Percentiles rank a stretch among this genome's conserved stretches.
These are phyloP conservation scores for Mustela erminea DNA, from an alignment of 2,797 vertebrate species.

Conservation along the genomic window DNA sequence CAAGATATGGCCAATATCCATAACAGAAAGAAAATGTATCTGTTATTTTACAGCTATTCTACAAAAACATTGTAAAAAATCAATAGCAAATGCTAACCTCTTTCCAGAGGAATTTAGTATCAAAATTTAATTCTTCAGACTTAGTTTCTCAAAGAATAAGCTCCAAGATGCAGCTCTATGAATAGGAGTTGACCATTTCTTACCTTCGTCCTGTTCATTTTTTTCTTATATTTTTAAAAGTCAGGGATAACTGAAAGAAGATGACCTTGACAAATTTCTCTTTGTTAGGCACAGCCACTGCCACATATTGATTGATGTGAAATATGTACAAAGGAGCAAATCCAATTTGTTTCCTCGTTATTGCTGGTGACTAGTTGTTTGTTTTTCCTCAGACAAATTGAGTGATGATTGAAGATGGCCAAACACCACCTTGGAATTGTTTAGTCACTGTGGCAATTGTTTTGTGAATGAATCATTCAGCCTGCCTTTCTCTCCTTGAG, in stretches of 20 bases:
- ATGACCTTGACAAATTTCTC: background rate
- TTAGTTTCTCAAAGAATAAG: background rate
- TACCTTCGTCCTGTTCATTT: background rate
- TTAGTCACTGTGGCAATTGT: background rate
- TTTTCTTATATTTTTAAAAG: background rate
- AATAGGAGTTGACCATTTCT: background rate
- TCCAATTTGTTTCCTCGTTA: background rate
- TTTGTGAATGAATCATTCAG: background rate
- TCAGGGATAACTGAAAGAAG: background rate
- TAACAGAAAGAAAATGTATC: background rate
- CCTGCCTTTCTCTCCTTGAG: background rate
- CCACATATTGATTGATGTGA: background rate
- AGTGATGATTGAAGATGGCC: background rate
- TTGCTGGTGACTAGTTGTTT: background rate
- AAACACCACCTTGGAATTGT: background rate
- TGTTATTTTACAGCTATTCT: background rate
- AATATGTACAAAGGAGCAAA: background rate
- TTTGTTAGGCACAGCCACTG: background rate
- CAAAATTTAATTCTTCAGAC: background rate
- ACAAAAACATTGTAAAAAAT: background rate
- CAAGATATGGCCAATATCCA: background rate
- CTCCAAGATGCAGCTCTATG: background rate
- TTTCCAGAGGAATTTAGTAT: conserved; percentile 15
- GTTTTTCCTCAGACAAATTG: background rate
- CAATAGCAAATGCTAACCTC: background rate